Percentiles rank a stretch among this genome's conserved stretches.
These are phyloP conservation scores for Archips crataeganus DNA, from an alignment of 2,888 invertebrate genomes.

Conservation along the genomic window DNA sequence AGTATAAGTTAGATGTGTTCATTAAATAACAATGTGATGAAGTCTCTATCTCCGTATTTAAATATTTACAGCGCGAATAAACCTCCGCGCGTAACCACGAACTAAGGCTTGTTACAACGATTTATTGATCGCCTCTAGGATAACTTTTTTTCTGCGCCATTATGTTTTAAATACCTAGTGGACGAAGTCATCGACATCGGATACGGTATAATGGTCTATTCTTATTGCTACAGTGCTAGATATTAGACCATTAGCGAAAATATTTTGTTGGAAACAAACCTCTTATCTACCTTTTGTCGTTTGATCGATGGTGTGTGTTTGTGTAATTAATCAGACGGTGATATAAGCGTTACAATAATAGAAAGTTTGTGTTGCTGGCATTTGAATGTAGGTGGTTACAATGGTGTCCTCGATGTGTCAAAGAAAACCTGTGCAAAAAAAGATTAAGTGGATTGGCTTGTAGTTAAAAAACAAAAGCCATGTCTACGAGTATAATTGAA, in stretches of 20 bases:
- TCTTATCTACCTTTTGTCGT: conserved; percentile 42
- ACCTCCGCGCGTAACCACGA: conserved; percentile 7
- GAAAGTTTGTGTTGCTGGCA: conserved; percentile 28
- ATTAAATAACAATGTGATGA: neutral
- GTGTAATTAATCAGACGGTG: conserved; percentile 40
- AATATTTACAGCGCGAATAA: conserved; percentile 1
- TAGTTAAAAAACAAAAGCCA: neutral
- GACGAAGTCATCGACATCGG: conserved; percentile 58
- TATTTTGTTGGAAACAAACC: conserved; percentile 64
- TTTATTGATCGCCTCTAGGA: conserved; percentile 39
- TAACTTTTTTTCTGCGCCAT: conserved; percentile 46
- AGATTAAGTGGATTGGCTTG: conserved; percentile 1
- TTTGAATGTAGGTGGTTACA: conserved; percentile 31
- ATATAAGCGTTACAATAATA: conserved; percentile 21
- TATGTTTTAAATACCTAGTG: conserved; percentile 48
- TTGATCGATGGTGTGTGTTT: conserved; percentile 59
- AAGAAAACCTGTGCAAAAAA: conserved; percentile 4
- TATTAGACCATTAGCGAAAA: conserved; percentile 67
- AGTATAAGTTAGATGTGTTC: neutral
- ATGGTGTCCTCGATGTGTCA: conserved; percentile 10
- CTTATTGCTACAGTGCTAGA: conserved; percentile 34
- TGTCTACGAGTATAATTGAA: no score
- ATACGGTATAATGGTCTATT: conserved; percentile 42
- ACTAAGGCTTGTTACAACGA: conserved; percentile 32
- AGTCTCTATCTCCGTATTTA: neutral